These are phyloP conservation scores for human (Homo sapiens) DNA, from an alignment of 2,113 vertebrate genomes.

Conservation along the genomic window GRCh38 chr18:42153501-42154000, in stretches of 20 bases:
- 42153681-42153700: background rate
- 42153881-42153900: background rate
- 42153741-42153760: background rate
- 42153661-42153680: background rate
- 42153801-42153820: background rate
- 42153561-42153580: background rate
- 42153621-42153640: background rate
- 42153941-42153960: background rate
- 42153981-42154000: background rate
- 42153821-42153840: background rate
- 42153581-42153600: background rate
- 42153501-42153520: background rate
- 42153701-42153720: background rate
- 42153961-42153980: background rate
- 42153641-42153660: background rate
- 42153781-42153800: background rate
- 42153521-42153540: background rate
- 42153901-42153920: background rate
- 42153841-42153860: background rate
- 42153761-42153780: background rate
- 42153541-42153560: conserved; percentile 34
- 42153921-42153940: background rate
- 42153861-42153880: background rate
- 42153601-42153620: background rate
- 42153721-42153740: background rate